Base-by-base conservation (phyloP, 2,888 invertebrate species). In the Ichneumoninae sp. region DNA sequence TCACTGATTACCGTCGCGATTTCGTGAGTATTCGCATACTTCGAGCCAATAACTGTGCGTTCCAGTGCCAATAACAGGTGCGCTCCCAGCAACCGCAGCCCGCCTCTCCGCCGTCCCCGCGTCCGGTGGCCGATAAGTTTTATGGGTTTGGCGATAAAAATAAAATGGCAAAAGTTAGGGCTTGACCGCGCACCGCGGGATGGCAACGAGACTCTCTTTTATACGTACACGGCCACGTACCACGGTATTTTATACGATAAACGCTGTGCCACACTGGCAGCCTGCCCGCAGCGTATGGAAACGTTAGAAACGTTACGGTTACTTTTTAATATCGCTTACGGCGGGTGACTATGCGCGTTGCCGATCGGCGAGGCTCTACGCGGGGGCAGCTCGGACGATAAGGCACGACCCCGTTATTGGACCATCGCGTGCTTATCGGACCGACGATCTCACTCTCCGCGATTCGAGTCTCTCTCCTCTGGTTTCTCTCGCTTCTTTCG, bases 331-430 rank as follows among this genome's bases (percentile, higher is more conserved):
- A 83, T 75, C 74, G 69, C 57, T 54, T 50, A 78, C 71, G 60
- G 65, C 40, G 72, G 77, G 57, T 62, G 78, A 82, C 69, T 68
- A 26, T 57, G 10, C 57, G 40, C 65, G 66, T 52, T 57, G 57
- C 44, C 69, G 60, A 68, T 77, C 69, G 78, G 54, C 26, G 68
- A 44, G 16, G 22, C 69, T 50, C 78, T 68, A 30, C 60, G 57
- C 69, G 44, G 26, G 47, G n/a, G 47, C 54, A 26, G 30, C 16
- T 72, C 44, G 47, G 72, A 62, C 86, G 90, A 90, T 90, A 90
- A 90, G 89, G 88, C 89, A 89, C 88, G 89, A 88, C 88, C 44
- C 44, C 87, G 88, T 89, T 89, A 89, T 90, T 89, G 89, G 90
- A 85, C 86, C 88, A 87, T 89, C 88, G 87, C 80, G 83, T 76